These are phyloP conservation scores for Tenebrio molitor DNA, from an alignment of 1,140 invertebrate species.

Conservation along the genomic window DNA sequence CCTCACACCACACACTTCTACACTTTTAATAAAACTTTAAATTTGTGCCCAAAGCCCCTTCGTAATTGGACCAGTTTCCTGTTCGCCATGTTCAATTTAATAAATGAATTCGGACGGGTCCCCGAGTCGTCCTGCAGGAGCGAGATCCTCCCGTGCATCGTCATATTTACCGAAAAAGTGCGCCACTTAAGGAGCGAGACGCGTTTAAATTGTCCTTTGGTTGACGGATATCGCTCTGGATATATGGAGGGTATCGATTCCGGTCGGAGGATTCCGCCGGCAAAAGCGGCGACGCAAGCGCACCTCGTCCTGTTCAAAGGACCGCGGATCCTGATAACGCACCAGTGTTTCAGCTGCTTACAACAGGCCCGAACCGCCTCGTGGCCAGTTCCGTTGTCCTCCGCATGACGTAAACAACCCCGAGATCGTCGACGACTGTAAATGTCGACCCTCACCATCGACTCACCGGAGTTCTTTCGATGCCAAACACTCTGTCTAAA, in stretches of 20 bases:
- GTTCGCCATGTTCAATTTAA: neutral
- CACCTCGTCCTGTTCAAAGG: conserved; percentile 47
- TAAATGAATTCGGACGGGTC: neutral
- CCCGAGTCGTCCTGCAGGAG: too few relatives aligned
- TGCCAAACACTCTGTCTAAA: conserved; percentile 3
- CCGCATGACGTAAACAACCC: conserved; percentile 14
- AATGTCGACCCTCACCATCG: neutral
- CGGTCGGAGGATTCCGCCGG: conserved; percentile 52
- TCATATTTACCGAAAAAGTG: conserved; percentile 1
- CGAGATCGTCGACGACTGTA: neutral
- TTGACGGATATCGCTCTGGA: conserved; percentile 49
- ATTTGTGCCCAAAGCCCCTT: conserved; percentile 8
- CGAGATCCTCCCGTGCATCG: too few relatives aligned
- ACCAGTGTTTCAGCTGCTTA: conserved; percentile 51
- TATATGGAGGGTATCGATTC: conserved; percentile 54
- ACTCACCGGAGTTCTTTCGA: conserved; percentile 9
- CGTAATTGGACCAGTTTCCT: conserved; percentile 7
- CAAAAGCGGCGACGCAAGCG: conserved; percentile 50
- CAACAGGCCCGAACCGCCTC: conserved; percentile 22
- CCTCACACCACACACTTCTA: conserved; percentile 6
- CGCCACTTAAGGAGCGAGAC: conserved; percentile 1
- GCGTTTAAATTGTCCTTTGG: conserved; percentile 33
- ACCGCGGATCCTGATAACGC: conserved; percentile 44
- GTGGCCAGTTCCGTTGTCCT: conserved; percentile 18
- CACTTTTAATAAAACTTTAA: conserved; percentile 36